Percentiles rank a stretch among this genome's conserved stretches.
Evolutionary conservation across 2,888 invertebrate genomes (phyloP).

Genomic region (Parthenolecanium corni): DNA sequence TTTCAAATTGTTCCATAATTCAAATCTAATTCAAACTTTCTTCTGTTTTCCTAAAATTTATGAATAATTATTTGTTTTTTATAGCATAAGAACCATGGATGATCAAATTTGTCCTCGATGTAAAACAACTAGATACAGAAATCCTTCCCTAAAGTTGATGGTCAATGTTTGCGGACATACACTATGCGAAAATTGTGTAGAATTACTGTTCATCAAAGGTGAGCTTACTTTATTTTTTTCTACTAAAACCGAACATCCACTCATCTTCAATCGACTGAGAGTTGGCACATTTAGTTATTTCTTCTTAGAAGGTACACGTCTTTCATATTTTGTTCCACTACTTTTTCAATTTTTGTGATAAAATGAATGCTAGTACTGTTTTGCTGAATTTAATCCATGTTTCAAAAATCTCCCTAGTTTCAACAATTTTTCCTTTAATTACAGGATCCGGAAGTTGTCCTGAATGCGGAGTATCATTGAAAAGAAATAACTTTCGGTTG

Average conservation of each 20-base stretch:
- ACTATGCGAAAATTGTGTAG: conserved; percentile 94
- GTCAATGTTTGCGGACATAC: conserved; percentile 98
- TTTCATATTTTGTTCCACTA: neutral
- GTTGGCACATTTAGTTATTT: no score
- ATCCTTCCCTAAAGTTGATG: conserved; percentile 91
- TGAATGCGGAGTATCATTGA: conserved; percentile 77
- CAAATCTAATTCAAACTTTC: no score
- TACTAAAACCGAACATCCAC: conserved; percentile 32
- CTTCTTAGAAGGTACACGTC: neutral
- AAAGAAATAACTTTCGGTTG: conserved; percentile 80
- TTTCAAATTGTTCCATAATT: no score
- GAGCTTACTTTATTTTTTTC: no score
- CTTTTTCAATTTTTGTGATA: neutral
- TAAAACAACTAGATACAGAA: conserved; percentile 92
- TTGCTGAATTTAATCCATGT: no score
- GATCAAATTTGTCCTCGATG: conserved; percentile 88
- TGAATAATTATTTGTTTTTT: no score
- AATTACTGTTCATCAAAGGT: conserved; percentile 90
- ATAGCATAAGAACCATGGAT: conserved; percentile 45
- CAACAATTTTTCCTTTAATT: conserved; percentile 31
- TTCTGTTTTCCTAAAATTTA: no score
- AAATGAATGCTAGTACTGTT: no score
- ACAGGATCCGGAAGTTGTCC: conserved; percentile 86
- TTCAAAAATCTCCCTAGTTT: no score
- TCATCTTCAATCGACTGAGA: no score